A percentile compares a stretch with the other conserved stretches of the same genome.
Evolutionary conservation across 1,140 invertebrate genomes (phyloP).

Genomic region (Teleogryllus occipitalis): DNA sequence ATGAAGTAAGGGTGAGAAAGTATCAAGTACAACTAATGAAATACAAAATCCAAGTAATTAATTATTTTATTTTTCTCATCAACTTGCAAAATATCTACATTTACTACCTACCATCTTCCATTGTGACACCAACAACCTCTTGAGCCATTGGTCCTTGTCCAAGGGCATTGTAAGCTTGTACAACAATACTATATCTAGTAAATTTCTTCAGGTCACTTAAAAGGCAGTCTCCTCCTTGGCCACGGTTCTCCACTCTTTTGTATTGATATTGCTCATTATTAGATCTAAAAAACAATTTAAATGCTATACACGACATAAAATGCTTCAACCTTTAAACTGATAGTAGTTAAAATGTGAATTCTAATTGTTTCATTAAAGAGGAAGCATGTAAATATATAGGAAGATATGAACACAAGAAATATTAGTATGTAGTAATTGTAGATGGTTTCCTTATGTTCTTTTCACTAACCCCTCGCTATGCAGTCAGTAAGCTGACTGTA

Average conservation of each 20-base stretch:
- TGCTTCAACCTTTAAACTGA: too few species aligned
- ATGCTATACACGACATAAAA: background rate
- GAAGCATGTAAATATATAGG: too few species aligned
- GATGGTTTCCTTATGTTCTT: too few species aligned
- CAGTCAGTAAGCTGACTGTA: too few species aligned
- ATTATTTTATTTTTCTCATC: background rate
- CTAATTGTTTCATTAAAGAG: too few species aligned
- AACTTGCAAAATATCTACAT: background rate
- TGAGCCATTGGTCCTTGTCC: constrained; percentile 43
- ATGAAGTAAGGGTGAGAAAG: too few species aligned
- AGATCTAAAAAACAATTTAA: background rate
- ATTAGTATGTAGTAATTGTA: too few species aligned
- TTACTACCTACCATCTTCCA: constrained; percentile 42
- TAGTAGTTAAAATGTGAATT: too few species aligned
- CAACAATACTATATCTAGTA: constrained; percentile 42
- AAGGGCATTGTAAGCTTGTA: constrained; percentile 46
- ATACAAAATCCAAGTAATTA: background rate
- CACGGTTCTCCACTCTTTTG: constrained; percentile 17
- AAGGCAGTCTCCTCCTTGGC: constrained; percentile 21
- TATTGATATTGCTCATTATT: constrained; percentile 13
- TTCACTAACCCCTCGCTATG: too few species aligned
- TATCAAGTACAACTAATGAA: background rate
- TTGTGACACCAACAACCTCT: constrained; percentile 38
- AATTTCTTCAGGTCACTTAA: constrained; percentile 39
- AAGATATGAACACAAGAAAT: too few species aligned